Evolutionary conservation across 1,140 invertebrate species (phyloP), one percentile per base, ranked within the genome.

Genomic region (Hyles euphorbiae): DNA sequence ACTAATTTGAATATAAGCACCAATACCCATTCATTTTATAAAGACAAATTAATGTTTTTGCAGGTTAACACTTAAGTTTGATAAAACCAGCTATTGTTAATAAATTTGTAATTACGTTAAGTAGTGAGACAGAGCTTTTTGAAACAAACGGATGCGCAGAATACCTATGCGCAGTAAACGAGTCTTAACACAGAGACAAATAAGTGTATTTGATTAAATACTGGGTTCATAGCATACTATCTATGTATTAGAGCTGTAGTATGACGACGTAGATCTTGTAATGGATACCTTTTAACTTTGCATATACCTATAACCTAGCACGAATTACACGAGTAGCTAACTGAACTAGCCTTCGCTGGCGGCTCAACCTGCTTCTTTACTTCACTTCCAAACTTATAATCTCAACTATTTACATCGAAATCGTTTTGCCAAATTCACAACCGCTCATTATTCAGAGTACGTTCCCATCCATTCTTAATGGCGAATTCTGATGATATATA

Each of bases 401-500:
- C 22, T 22, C 8, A 40, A 40, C 36, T 40, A 40, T 8, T 40
- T 22, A 22, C 22, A 22, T 22, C 0, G 22, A 22, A 22, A 40
- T 8, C 36, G 4, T 40, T 5, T 5, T 40, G 2, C 36, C 36
- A 40, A 40, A 40, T 5, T 5, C 36, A 40, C 22, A 40, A 1
- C 36, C 8, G 8, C 36, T 40, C 4, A 5, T 48, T 10, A 48
- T n/a, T 48, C 22, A 3, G 47, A 36, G 11, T 56, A 64, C 50
- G 69, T 63, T 53, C 67, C 58, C 62, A 48, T 70, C 65, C 64
- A 70, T 73, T 63, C 60, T 70, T 67, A 60, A 61, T 62, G 62
- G 57, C 56, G 59, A 65, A 67, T 63, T 56, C 63, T 72, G 61
- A 70, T 62, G 56, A 69, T 56, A 65, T 74, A 71, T 73, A 67